These are phyloP conservation scores for Drosophila nigritarsus DNA, from an alignment of 2,888 invertebrate species.

Conservation along the genomic window DNA sequence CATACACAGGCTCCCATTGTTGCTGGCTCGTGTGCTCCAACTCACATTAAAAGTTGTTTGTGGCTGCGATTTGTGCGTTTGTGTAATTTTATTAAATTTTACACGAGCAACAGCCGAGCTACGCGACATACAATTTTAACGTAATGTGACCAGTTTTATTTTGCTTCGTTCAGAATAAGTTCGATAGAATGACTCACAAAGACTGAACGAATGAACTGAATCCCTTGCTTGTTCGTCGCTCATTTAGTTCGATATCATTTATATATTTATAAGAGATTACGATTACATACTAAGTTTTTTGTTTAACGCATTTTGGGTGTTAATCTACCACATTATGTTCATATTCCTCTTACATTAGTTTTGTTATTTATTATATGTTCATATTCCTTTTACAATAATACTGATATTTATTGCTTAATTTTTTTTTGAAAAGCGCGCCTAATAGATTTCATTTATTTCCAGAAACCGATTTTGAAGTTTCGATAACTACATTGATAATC, in stretches of 20 bases:
- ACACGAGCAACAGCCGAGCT: conserved; percentile 63
- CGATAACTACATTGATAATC: not conserved
- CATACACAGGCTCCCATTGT: conserved; percentile 89
- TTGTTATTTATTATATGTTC: not conserved
- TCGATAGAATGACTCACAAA: conserved; percentile 27
- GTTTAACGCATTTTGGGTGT: not conserved
- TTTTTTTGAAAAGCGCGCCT: not conserved
- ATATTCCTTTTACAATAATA: not conserved
- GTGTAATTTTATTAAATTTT: conserved; percentile 52
- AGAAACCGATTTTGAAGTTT: not conserved
- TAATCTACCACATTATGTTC: not conserved
- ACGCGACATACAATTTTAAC: conserved; percentile 59
- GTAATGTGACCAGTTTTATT: conserved; percentile 47
- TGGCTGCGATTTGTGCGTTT: conserved; percentile 42
- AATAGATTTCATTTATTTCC: not conserved
- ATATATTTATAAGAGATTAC: not conserved
- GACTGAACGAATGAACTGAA: conserved; percentile 19
- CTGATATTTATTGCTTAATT: not conserved
- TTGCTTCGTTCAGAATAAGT: conserved; percentile 9
- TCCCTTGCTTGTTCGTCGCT: conserved; percentile 3
- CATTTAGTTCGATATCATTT: conserved; percentile 9
- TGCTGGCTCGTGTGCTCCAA: conserved; percentile 18
- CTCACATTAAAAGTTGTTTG: conserved; percentile 49
- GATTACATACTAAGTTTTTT: not conserved
- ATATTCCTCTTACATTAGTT: not conserved